Evolutionary conservation across 2,888 invertebrate species (phyloP), one percentile per base, ranked within the genome.

Genomic region (Alentia gelatinosa): DNA sequence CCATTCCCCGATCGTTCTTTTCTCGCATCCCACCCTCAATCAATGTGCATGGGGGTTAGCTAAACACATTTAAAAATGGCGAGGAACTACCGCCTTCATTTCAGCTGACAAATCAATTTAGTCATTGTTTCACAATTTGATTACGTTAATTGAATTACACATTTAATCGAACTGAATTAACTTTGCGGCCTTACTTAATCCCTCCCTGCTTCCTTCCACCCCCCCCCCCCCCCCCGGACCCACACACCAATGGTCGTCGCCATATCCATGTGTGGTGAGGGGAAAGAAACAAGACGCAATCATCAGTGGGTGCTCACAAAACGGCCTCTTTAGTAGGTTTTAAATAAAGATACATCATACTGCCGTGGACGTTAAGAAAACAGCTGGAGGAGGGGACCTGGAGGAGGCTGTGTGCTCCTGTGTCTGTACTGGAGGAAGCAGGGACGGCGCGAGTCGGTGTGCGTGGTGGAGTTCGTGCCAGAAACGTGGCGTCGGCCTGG

Each of bases 141-240:
- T 79, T 79, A 79, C 23, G 4, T n/a, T 79, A 79, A 79, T 79
- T 79, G 39, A 79, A 79, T 79, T 79, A 79, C 79, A 39, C 79
- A 39, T 79, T 79, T 79, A 79, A 79, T 79, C 79, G 79, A 39
- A n/a, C 79, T 35, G 79, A 79, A 79, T 79, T 79, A 23, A 39
- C 12, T 79, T 39, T 79, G 79, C 39, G 79, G 12, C 30, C 26
- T 15, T 26, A 12, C 47, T 19, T 19, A 47, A 19, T 19, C 9
- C 9, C 47, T 9, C 9, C 47, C 9, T 47, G 47, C 9, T n/a
- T n/a, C n/a, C n/a, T n/a, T n/a, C n/a, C n/a, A 56, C 19, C 56
- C 56, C n/a, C 56, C 19, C 56, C 56, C 56, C 19, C 5, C n/a
- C 56, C 56, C 19, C 56, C n/a, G 56, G 19, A 9, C 56, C n/a